Evolutionary conservation across 2,888 invertebrate genomes (phyloP), one percentile per base, ranked within the genome.

Genomic region (Watsonalla cultraria): DNA sequence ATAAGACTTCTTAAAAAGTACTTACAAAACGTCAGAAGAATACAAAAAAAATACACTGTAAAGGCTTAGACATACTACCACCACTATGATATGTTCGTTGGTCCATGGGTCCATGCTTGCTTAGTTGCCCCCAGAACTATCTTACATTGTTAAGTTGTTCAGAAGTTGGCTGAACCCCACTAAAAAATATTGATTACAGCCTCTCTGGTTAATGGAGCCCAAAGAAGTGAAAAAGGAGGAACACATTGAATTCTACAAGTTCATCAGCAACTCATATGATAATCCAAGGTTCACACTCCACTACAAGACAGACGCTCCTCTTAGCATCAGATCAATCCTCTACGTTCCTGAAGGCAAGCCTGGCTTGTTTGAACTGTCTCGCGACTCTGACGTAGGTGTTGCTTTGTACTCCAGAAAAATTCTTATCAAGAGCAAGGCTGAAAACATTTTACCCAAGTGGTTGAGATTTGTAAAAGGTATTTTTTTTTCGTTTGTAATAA

Each of bases 341-440:
- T 99, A 99, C 82, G 95, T 99, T 52, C 99, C 99, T 0, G 97
- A 98, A 80, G 95, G 96, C 52, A 98, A 96, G 75, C 98, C 98
- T 0, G 95, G 97, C 4, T 85, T 98, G 47, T 98, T 98, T 86
- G 98, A 98, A 79, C 92, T 98, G 91, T 95, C 96, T 4, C 92
- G 97, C 24, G 97, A 98, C 68, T 93, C 94, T 0, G 95, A 96
- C 64, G 93, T 95, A 0, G 97, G 97, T 2, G 95, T 99, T 0
- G 94, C 98, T 0, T 90, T 99, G 11, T 99, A 99, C 81, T 96
- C 97, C 6, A 93, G 97, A 50, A 98, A 98, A 84, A 95, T 99
- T 53, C 92, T 99, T 58, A 98, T 99, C 59, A 97, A 98, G 86
- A 95, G 94, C 70, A 96, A 95, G 77, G 96, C 97, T 0, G 97